Evolutionary conservation across 2,113 vertebrate genomes (phyloP), one percentile per base, ranked within the genome.

Genomic region (Bubalus kerabau): DNA sequence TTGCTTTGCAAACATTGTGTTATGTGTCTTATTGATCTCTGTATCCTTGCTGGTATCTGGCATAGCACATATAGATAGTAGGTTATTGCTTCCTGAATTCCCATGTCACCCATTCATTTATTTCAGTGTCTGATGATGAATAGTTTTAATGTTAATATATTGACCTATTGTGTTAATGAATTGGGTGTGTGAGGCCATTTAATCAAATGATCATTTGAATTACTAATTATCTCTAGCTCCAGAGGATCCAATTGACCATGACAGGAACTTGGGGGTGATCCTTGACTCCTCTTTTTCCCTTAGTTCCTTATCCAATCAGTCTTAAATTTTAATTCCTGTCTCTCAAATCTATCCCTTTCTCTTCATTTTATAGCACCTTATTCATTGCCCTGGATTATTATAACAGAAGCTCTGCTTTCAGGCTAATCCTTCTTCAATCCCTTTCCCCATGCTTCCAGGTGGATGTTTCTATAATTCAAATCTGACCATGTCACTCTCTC

Each of bases 151-250:
- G 48, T 90, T 92, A 91, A 24, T 67, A 36, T 94, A 74, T 89
- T 86, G 85, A 90, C 87, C 24, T 87, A 52, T 6, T 36, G 6
- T 89, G 60, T 84, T 95, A 95, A 96, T 97, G 59, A 93, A 91
- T 62, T 93, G 80, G 67, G 16, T 50, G 23, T 76, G 3, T 87
- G 36, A 95, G 54, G 28, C 32, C 54, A 78, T 82, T 86, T 82
- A 96, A 94, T 92, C 56, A 96, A 83, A 81, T 80, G 32, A 81
- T 76, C 80, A 86, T 74, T 95, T 97, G 48, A 91, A 92, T 94
- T 56, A 76, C 50, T 90, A 90, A 85, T 96, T 96, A 86, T 94
- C 40, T 85, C 4, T 43, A 50, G 74, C 10, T 30, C 12, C 50
- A 86, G 76, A 88, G 67, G 32, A 76, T 74, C 71, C 71, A 60